A percentile compares a stretch with the other conserved stretches of the same genome.
Conservation (phyloP, 2,113 vertebrate species). For the Apodemus sylvaticus region DNA sequence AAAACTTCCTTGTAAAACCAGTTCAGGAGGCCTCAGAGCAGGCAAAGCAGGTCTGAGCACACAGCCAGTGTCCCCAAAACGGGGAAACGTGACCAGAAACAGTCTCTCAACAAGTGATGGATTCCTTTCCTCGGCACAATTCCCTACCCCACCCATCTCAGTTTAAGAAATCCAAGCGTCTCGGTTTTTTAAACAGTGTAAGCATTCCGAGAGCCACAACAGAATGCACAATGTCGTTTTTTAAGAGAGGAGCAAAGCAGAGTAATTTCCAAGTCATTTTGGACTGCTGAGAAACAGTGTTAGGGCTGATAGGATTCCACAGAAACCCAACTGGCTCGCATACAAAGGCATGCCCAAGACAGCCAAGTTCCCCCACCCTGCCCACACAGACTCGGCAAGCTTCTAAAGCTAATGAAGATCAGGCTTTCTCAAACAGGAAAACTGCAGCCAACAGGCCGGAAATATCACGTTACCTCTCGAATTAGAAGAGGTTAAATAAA, state of each 20-base stretch:
- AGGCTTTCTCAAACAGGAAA: neutral
- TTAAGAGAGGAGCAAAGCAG: neutral
- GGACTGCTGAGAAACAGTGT: neutral
- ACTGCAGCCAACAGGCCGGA: neutral
- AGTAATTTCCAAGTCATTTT: constrained; percentile 45
- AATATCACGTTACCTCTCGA: neutral
- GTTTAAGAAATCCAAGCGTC: constrained; percentile 41
- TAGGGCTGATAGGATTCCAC: neutral
- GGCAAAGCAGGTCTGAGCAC: neutral
- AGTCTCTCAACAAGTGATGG: neutral
- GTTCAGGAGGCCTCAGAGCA: neutral
- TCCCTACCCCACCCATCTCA: neutral
- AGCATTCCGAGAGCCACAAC: neutral
- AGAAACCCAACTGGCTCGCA: neutral
- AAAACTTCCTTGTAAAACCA: neutral
- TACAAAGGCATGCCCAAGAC: neutral
- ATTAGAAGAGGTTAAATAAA: neutral
- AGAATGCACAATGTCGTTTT: neutral
- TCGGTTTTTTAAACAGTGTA: neutral
- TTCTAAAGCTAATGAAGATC: neutral
- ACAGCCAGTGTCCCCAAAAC: neutral
- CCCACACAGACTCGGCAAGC: neutral
- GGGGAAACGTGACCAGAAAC: neutral
- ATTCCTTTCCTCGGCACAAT: constrained; percentile 50
- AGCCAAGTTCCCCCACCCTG: neutral